These are phyloP conservation scores for Tyto alba DNA, from an alignment of 2,113 vertebrate genomes.

Conservation along the genomic window DNA sequence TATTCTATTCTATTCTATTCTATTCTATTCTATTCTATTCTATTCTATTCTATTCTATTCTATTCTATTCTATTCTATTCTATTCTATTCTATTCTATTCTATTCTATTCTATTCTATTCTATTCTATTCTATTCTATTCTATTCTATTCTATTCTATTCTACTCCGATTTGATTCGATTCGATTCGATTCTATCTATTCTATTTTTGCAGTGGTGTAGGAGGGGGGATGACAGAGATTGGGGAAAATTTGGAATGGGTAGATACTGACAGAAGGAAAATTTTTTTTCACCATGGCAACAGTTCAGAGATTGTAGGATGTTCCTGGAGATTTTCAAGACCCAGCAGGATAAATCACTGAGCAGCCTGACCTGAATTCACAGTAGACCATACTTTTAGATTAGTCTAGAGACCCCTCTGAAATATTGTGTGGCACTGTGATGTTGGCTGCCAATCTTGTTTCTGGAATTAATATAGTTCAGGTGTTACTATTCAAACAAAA, in stretches of 20 bases:
- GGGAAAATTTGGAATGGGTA: neutral
- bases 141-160: neutral
- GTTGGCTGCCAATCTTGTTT: neutral
- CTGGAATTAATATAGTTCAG: neutral
- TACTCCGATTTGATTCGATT: neutral
- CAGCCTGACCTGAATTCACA: neutral
- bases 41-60: neutral
- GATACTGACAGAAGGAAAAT: neutral
- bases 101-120: neutral
- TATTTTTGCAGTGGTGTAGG: neutral
- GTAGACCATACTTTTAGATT: neutral
- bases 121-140: neutral
- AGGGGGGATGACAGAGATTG: rapidly evolving
- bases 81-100: neutral
- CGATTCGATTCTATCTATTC: neutral
- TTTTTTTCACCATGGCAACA: neutral
- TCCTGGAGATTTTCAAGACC: neutral
- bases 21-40: neutral
- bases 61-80: neutral
- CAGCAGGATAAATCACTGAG: neutral
- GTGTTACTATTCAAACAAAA: neutral
- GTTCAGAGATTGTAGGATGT: neutral
- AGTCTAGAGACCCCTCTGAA: neutral
- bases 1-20: neutral
- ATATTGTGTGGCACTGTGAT: neutral